Percentiles rank a stretch among this genome's conserved stretches.
These are phyloP conservation scores for Drosophila bocki DNA, from an alignment of 1,140 invertebrate species.

Conservation along the genomic window DNA sequence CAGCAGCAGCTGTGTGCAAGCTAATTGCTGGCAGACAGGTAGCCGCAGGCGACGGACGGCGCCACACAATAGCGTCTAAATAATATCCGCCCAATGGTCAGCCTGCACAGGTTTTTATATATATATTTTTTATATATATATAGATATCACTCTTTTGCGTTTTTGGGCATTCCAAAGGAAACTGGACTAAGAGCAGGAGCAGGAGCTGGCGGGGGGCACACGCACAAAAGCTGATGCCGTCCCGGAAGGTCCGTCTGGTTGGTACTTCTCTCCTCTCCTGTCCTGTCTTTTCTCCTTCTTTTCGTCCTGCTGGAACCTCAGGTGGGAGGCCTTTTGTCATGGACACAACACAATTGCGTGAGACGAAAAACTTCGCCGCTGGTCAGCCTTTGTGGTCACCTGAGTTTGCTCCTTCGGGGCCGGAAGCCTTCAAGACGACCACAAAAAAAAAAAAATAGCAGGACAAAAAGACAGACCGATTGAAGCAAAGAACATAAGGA, in stretches of 20 bases:
- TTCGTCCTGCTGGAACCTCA: constrained; percentile 11
- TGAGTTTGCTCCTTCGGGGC: constrained; percentile 42
- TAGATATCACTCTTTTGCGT: constrained; percentile 6
- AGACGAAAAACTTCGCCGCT: constrained; percentile 44
- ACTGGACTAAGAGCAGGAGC: neutral
- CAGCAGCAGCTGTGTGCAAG: constrained; percentile 68
- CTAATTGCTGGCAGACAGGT: constrained; percentile 71
- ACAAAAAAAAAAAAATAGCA: constrained; percentile 17
- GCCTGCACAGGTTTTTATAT: constrained; percentile 20
- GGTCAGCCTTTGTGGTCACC: constrained; percentile 63
- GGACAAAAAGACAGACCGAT: constrained; percentile 31
- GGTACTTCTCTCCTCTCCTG: neutral
- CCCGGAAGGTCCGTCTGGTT: constrained; percentile 69
- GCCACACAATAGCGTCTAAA: constrained; percentile 81
- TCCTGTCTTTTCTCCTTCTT: neutral
- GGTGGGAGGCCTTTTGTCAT: constrained; percentile 48
- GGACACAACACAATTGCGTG: constrained; percentile 53
- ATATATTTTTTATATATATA: neutral
- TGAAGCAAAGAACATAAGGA: neutral
- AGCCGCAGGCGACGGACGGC: constrained; percentile 44
- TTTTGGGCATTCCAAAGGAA: constrained; percentile 1
- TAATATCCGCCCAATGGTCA: constrained; percentile 82
- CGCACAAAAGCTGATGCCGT: constrained; percentile 72
- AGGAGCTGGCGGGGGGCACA: constrained; percentile 19
- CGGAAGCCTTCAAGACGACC: constrained; percentile 52